These are phyloP conservation scores for Atrina japonica DNA, from an alignment of 2,888 invertebrate species.

Conservation along the genomic window DNA sequence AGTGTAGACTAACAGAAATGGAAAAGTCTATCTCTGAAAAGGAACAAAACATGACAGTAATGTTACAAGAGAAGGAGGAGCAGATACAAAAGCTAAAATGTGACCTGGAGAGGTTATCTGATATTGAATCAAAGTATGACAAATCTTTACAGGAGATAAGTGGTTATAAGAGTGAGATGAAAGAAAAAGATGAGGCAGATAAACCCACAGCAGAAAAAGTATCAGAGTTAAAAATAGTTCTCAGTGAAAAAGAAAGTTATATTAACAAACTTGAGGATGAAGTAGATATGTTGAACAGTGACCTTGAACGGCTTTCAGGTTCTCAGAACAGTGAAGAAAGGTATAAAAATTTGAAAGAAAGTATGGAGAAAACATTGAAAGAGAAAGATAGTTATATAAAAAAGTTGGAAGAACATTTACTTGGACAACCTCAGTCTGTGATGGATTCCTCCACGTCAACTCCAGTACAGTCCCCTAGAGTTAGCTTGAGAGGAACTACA, in stretches of 20 bases:
- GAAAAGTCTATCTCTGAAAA: too few species aligned
- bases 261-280: constrained; percentile 32
- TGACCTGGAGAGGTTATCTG: too few species aligned
- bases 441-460: not conserved
- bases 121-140: constrained; percentile 6
- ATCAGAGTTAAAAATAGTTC: too few species aligned
- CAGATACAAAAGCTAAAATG: too few species aligned
- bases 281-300: constrained; percentile 16
- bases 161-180: not conserved
- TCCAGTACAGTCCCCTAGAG: constrained; percentile 2
- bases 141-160: constrained; percentile 32
- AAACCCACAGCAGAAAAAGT: not conserved
- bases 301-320: constrained; percentile 2
- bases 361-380: constrained; percentile 43
- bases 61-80: too few species aligned
- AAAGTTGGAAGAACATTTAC: constrained; percentile 61
- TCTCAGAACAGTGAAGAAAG: constrained; percentile 18
- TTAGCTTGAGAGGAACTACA: not conserved
- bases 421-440: constrained; percentile 24
- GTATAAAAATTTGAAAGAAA: too few species aligned
- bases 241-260: constrained; percentile 23
- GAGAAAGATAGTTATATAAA: constrained; percentile 61
- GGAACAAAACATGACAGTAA: too few species aligned
- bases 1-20: too few species aligned
- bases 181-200: not conserved